A percentile compares a stretch with the other conserved stretches of the same genome.
Conservation (phyloP, 2,888 invertebrate species). For the Ophion ellenae region DNA sequence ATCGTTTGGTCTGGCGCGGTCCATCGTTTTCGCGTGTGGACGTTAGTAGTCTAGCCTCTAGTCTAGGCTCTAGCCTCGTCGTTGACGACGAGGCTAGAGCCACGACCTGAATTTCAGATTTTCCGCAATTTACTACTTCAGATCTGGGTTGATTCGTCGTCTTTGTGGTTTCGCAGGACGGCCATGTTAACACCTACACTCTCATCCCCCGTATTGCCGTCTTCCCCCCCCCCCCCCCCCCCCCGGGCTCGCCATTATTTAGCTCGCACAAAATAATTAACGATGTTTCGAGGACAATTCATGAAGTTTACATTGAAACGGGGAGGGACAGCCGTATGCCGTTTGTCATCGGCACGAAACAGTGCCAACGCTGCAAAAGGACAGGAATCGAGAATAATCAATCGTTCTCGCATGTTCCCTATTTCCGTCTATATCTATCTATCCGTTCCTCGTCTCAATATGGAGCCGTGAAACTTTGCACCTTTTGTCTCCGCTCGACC, state of each 20-base stretch:
- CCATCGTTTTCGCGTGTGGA: conserved; percentile 39
- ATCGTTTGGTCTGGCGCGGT: conserved; percentile 43
- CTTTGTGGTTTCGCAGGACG: conserved; percentile 49
- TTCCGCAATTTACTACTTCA: conserved; percentile 77
- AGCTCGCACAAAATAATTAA: conserved; percentile 60
- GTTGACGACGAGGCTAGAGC: conserved; percentile 59
- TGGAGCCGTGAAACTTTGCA: conserved; percentile 53
- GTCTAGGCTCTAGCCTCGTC: too few relatives aligned
- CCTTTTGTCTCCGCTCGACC: conserved; percentile 53
- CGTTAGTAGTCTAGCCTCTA: conserved; percentile 27
- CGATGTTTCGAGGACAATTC: conserved; percentile 37
- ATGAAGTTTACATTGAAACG: conserved; percentile 13
- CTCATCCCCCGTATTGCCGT: conserved; percentile 15
- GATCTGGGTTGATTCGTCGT: conserved; percentile 77
- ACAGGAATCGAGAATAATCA: conserved; percentile 33
- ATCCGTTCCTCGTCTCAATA: conserved; percentile 35
- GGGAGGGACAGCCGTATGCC: not conserved
- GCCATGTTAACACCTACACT: conserved; percentile 59
- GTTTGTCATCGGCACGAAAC: conserved; percentile 21
- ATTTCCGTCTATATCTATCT: conserved; percentile 27
- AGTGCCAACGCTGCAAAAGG: not conserved
- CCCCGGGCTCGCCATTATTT: conserved; percentile 36
- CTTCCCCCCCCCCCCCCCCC: not conserved
- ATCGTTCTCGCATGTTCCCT: conserved; percentile 10
- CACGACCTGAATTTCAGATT: conserved; percentile 74